These are phyloP conservation scores for Hydractinia echinata DNA, from an alignment of 30 jellyfish, hydroid and myxozoan species.

Conservation along the genomic window DNA sequence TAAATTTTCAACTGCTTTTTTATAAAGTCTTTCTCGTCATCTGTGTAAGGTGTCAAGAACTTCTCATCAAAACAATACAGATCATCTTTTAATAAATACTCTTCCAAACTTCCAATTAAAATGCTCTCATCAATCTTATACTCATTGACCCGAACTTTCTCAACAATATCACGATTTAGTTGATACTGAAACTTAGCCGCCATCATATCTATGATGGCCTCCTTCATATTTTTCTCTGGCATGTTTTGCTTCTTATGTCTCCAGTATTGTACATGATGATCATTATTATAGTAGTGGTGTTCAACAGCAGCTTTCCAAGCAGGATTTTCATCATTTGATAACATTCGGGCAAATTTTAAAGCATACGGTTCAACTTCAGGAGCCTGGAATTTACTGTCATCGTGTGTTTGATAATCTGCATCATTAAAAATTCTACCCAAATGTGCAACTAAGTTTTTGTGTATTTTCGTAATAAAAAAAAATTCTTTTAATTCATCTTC, in stretches of 20 bases:
- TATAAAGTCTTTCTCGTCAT: constrained; percentile 12
- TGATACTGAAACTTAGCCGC: constrained; percentile 24
- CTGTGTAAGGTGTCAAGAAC: neutral
- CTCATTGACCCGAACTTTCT: constrained; percentile 9
- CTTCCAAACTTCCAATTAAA: neutral
- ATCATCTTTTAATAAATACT: neutral
- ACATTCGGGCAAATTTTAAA: neutral
- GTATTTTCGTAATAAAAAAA: constrained; percentile 19
- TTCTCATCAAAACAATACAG: constrained; percentile 11
- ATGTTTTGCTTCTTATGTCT: neutral
- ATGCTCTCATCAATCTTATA: constrained; percentile 8
- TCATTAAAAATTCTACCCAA: constrained; percentile 18
- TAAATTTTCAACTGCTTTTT: neutral
- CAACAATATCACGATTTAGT: neutral
- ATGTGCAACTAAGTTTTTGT: constrained; percentile 8
- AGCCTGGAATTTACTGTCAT: constrained; percentile 2
- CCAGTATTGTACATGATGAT: constrained; percentile 21
- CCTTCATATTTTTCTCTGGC: constrained; percentile 6
- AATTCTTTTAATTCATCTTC: constrained; percentile 8
- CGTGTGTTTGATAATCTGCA: constrained; percentile 13
- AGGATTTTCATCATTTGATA: constrained; percentile 1
- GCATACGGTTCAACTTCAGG: constrained; percentile 20
- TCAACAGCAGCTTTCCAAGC: constrained; percentile 2
- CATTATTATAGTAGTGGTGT: constrained; percentile 12
- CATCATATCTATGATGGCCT: constrained; percentile 24